Conservation (phyloP, 1,140 invertebrate species). For the Radopholus similis region DNA sequence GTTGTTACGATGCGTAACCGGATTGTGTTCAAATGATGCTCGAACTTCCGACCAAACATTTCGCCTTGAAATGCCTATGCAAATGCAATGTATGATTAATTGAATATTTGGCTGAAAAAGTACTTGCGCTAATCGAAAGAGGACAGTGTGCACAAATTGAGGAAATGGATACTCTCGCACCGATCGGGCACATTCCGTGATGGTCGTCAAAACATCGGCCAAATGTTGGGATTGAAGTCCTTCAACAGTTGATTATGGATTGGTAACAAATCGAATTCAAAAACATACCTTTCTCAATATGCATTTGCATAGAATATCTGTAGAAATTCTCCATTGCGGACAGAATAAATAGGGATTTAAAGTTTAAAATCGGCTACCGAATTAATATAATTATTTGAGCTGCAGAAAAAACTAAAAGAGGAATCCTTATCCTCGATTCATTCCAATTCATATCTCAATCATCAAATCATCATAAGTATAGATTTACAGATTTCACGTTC, state of each 20-base stretch:
- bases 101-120: background rate
- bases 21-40: constrained; percentile 33
- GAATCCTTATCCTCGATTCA: no score
- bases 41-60: constrained; percentile 25
- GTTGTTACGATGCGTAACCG: constrained; percentile 38
- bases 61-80: constrained; percentile 35
- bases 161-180: constrained; percentile 43
- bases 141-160: constrained; percentile 39
- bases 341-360: no score
- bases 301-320: background rate
- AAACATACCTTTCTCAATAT: background rate
- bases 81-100: background rate
- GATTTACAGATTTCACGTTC: no score
- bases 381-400: no score
- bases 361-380: no score
- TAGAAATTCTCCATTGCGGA: no score
- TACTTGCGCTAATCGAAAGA: constrained; percentile 41
- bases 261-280: background rate
- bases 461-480: no score
- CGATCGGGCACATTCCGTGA: constrained; percentile 36
- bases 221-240: constrained; percentile 35
- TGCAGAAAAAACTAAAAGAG: no score
- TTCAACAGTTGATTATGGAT: background rate
- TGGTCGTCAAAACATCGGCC: constrained; percentile 33
- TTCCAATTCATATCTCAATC: no score